A percentile compares a stretch with the other conserved stretches of the same genome.
Evolutionary conservation across 2,113 vertebrate species (phyloP).

Genomic region (Nibea albiflora): DNA sequence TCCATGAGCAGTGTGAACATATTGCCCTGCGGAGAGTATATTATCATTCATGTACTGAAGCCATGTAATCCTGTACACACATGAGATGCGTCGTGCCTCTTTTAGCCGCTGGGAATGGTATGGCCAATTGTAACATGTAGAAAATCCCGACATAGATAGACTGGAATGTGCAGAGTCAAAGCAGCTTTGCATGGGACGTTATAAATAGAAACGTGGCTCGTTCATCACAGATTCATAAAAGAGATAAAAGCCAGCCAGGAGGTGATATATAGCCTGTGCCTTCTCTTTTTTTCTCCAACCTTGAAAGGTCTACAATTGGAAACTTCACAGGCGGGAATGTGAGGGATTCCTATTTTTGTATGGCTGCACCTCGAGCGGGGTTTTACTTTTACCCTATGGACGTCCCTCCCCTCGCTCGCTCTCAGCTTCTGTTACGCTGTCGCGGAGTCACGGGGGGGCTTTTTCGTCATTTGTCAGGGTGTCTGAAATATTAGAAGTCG

Average conservation of each 20-base stretch:
- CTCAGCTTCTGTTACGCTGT: constrained; percentile 71
- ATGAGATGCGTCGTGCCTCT: neutral
- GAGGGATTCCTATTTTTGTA: constrained; percentile 64
- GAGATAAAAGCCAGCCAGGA: constrained; percentile 66
- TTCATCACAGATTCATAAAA: constrained; percentile 75
- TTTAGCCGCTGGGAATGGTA: constrained; percentile 19
- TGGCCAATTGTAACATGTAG: constrained; percentile 50
- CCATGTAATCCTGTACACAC: neutral
- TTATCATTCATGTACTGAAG: neutral
- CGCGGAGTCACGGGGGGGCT: constrained; percentile 74
- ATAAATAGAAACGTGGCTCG: constrained; percentile 75
- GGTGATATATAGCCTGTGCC: constrained; percentile 52
- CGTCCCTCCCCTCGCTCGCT: constrained; percentile 43
- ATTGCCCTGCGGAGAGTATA: neutral
- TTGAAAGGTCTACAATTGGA: constrained; percentile 59
- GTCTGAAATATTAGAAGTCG: constrained; percentile 21
- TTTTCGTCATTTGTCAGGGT: constrained; percentile 61
- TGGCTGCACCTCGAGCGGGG: neutral
- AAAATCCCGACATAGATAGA: constrained; percentile 72
- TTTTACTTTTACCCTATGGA: constrained; percentile 73
- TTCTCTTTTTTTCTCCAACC: constrained; percentile 58
- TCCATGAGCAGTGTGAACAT: neutral
- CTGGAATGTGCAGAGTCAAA: constrained; percentile 76
- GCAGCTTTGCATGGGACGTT: constrained; percentile 52
- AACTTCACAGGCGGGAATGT: constrained; percentile 60